phyloP scores from a whole-genome alignment of 2,888 invertebrate genomes.

The Lepidocyrtinus sp. region DNA sequence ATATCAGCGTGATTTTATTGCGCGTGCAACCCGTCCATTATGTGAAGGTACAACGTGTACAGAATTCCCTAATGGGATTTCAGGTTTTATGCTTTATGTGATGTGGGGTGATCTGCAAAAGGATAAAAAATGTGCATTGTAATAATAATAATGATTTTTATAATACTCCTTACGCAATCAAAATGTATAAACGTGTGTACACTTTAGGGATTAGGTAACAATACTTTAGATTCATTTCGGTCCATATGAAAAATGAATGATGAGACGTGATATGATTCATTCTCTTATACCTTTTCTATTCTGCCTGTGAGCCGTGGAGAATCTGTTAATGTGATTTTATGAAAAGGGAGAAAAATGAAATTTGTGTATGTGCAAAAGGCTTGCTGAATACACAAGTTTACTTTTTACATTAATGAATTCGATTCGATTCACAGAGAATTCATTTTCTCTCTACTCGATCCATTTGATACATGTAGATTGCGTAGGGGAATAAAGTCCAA shows the following conservation, averaged over 20 bases:
- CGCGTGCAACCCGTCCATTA: constrained; percentile 11
- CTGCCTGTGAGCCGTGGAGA: constrained; percentile 51
- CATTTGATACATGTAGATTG: constrained; percentile 41
- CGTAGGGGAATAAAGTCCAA: constrained; percentile 24
- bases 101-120: not conserved
- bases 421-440: constrained; percentile 54
- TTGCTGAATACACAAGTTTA: constrained; percentile 24
- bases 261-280: constrained; percentile 11
- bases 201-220: constrained; percentile 39
- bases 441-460: constrained; percentile 31
- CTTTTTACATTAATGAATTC: constrained; percentile 56
- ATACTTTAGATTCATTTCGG: not conserved
- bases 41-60: constrained; percentile 44
- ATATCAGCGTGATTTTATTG: not conserved
- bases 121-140: constrained; percentile 2
- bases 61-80: constrained; percentile 6
- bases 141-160: constrained; percentile 2
- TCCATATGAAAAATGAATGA: not conserved
- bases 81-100: constrained; percentile 1
- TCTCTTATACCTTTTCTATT: constrained; percentile 24
- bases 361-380: constrained; percentile 17
- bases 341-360: constrained; percentile 37
- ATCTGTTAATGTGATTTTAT: constrained; percentile 61
- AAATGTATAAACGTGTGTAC: constrained; percentile 38
- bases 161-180: not conserved